phyloP scores from a whole-genome alignment of 1,140 invertebrate species.

The Diabrotica undecimpunctata region DNA sequence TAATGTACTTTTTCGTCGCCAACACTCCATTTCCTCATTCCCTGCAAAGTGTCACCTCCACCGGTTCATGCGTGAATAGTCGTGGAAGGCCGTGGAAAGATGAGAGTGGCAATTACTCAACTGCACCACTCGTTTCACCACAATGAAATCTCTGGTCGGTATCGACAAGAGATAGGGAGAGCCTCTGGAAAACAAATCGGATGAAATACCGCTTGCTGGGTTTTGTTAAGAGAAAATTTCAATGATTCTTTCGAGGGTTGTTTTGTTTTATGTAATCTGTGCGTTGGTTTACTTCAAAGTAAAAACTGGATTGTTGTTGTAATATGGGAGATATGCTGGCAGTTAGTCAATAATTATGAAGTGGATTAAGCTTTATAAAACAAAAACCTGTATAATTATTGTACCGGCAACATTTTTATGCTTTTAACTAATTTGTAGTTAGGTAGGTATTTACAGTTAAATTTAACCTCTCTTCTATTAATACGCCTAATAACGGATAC shows the following conservation, averaged over 20 bases:
- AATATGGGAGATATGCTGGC: no score
- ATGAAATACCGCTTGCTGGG: background rate
- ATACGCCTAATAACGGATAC: no score
- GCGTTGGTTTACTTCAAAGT: no score
- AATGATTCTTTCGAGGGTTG: background rate
- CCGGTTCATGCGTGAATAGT: background rate
- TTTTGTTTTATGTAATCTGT: background rate
- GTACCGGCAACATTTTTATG: no score
- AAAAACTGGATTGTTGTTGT: no score
- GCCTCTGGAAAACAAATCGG: background rate
- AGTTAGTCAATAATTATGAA: no score
- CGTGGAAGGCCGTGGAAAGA: background rate
- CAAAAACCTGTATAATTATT: no score
- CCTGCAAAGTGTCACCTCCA: background rate
- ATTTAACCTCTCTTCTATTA: no score
- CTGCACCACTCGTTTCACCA: background rate
- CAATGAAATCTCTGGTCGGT: background rate
- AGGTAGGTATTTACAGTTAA: no score
- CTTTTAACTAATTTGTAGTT: no score
- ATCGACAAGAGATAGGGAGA: conserved; percentile 1
- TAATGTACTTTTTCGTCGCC: background rate
- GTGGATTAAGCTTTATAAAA: no score
- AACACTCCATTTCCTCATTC: background rate
- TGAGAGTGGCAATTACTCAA: conserved; percentile 2
- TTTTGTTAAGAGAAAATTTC: background rate